Evolutionary conservation across 2,888 invertebrate genomes (phyloP).

Genomic region (Helleia helle): DNA sequence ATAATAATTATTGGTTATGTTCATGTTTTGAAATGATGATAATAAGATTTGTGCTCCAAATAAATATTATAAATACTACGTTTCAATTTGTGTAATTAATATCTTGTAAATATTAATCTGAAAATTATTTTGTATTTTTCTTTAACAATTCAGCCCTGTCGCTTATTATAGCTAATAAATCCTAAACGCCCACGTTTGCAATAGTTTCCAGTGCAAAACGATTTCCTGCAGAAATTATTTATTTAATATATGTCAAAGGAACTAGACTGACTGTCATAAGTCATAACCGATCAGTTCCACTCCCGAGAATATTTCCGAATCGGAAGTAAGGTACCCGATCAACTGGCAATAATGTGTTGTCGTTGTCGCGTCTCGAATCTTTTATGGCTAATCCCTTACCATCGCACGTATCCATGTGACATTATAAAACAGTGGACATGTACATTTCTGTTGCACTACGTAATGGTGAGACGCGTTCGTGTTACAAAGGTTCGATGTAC

Average conservation of each 20-base stretch:
- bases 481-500: conserved; percentile 47
- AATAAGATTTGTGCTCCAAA: too few species aligned
- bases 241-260: conserved; percentile 10
- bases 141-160: too few species aligned
- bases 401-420: conserved; percentile 18
- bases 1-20: too few species aligned
- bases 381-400: conserved; percentile 48
- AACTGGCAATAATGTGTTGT: conserved; percentile 66
- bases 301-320: conserved; percentile 70
- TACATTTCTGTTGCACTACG: conserved; percentile 46
- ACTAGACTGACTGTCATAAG: conserved; percentile 29
- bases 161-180: too few species aligned
- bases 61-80: too few species aligned
- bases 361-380: conserved; percentile 63
- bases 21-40: too few species aligned
- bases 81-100: too few species aligned
- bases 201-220: not conserved
- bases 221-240: not conserved
- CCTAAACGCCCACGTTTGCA: not conserved
- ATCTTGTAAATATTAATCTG: too few species aligned
- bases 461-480: conserved; percentile 30
- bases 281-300: conserved; percentile 38
- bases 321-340: conserved; percentile 69
- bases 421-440: conserved; percentile 20
- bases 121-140: too few species aligned